These are phyloP conservation scores for Spinus pinus DNA, from an alignment of 2,797 vertebrate genomes.

Conservation along the genomic window DNA sequence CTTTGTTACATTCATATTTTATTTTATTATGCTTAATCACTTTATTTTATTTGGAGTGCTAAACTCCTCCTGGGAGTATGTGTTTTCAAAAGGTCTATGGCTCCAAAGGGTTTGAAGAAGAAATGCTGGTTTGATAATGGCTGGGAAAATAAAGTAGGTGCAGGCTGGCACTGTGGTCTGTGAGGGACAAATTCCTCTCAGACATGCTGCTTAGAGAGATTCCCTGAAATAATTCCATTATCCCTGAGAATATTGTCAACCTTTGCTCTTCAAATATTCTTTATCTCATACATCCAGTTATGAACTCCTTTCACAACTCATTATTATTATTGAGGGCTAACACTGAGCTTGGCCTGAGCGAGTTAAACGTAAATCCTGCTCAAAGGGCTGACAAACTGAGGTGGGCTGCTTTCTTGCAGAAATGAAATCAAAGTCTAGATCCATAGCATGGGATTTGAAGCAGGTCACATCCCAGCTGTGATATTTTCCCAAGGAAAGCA, in stretches of 20 bases:
- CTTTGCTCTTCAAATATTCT: slow-evolving; percentile 33
- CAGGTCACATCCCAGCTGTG: slow-evolving; percentile 26
- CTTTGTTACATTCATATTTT: background rate
- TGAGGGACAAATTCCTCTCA: background rate
- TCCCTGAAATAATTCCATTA: slow-evolving; percentile 8
- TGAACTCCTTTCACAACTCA: slow-evolving; percentile 27
- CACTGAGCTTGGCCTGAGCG: background rate
- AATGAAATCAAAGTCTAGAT: slow-evolving; percentile 6
- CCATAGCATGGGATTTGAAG: background rate
- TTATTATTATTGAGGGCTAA: slow-evolving; percentile 27
- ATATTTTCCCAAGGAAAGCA: slow-evolving; percentile 39
- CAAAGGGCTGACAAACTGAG: background rate
- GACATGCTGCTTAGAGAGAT: background rate
- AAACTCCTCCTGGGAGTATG: background rate
- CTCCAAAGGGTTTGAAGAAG: background rate
- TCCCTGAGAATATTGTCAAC: background rate
- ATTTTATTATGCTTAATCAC: background rate
- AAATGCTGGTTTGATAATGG: background rate
- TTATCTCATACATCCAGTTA: slow-evolving; percentile 4
- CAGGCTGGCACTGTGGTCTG: background rate
- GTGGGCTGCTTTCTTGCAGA: background rate
- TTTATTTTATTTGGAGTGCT: background rate
- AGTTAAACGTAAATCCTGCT: background rate
- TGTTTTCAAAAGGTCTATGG: background rate
- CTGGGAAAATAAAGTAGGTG: background rate